These are phyloP conservation scores for Naja naja DNA, from an alignment of 2,113 vertebrate species.

Conservation along the genomic window DNA sequence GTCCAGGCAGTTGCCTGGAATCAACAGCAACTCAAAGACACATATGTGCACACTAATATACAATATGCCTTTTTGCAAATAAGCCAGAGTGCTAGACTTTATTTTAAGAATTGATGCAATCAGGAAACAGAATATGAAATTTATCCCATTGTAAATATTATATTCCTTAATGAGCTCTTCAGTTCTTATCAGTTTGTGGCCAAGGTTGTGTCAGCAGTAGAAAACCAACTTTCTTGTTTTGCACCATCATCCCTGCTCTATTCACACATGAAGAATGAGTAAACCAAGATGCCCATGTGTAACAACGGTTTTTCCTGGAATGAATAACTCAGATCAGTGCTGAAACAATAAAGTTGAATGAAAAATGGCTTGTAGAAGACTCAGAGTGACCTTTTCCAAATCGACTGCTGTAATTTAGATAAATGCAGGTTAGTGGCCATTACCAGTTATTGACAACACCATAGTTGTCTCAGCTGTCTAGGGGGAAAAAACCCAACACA, in stretches of 20 bases:
- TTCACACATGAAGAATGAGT: not conserved
- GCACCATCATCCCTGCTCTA: not conserved
- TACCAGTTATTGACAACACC: not conserved
- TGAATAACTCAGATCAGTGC: not conserved
- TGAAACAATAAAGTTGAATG: conserved; percentile 14
- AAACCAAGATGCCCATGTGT: not conserved
- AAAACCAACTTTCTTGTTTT: not conserved
- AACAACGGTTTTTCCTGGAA: not conserved
- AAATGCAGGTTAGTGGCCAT: not conserved
- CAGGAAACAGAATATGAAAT: not conserved
- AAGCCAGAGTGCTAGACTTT: not conserved
- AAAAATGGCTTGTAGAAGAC: not conserved
- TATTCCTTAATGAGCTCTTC: not conserved
- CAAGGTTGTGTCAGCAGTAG: not conserved
- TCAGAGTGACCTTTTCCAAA: conserved; percentile 8
- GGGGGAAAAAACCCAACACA: not conserved
- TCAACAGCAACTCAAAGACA: not conserved
- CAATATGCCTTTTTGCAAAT: not conserved
- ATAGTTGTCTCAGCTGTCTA: not conserved
- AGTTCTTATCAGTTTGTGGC: not conserved
- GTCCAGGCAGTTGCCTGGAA: not conserved
- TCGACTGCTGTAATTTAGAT: not conserved
- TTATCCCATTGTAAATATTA: not conserved
- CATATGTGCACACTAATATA: not conserved
- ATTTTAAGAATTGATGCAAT: not conserved